Conservation (phyloP, 2,113 vertebrate species). For the Poicephalus meyeri region DNA sequence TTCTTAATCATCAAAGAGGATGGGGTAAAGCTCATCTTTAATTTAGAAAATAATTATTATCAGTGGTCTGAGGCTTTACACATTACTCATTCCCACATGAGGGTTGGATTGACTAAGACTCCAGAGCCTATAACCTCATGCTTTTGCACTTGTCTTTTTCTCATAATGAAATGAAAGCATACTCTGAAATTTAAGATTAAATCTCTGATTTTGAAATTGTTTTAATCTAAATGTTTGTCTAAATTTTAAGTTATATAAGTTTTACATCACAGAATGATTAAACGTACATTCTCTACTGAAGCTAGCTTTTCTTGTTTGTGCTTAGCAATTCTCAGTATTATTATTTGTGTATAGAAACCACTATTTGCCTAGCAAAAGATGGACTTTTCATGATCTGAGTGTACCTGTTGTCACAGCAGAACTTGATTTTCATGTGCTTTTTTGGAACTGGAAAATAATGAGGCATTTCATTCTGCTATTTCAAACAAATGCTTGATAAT, state of each 20-base stretch:
- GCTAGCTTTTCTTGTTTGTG: not conserved
- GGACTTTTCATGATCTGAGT: not conserved
- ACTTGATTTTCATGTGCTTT: not conserved
- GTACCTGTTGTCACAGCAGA: not conserved
- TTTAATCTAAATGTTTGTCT: not conserved
- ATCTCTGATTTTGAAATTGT: not conserved
- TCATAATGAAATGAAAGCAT: not conserved
- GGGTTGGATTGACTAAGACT: not conserved
- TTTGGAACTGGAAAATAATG: not conserved
- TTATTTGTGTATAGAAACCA: not conserved
- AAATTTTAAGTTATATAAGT: not conserved
- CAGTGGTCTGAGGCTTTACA: constrained; percentile 45
- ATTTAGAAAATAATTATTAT: constrained; percentile 51
- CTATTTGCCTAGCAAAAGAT: not conserved
- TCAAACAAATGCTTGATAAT: not conserved
- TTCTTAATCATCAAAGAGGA: constrained; percentile 51
- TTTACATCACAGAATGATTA: not conserved
- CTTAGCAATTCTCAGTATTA: not conserved
- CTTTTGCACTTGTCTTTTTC: not conserved
- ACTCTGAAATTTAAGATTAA: not conserved
- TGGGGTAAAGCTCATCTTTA: constrained; percentile 29
- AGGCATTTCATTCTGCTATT: not conserved
- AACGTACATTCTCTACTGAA: not conserved
- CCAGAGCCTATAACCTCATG: not conserved
- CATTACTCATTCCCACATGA: not conserved